Conservation (phyloP, 2,888 invertebrate species). For the Acrobasis consociella region DNA sequence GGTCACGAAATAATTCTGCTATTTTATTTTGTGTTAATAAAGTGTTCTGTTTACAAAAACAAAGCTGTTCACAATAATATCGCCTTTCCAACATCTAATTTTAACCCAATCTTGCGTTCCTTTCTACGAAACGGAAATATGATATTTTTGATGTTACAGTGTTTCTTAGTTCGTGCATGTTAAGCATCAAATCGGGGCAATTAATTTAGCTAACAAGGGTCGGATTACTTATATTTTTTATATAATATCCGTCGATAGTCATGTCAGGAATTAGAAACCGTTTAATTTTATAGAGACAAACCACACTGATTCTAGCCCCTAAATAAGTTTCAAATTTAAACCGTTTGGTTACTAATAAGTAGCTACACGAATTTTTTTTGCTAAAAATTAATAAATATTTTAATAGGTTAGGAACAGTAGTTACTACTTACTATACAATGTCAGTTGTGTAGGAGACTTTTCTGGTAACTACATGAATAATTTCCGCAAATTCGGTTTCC, state of each 20-base stretch:
- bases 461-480: too few relatives aligned
- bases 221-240: background rate
- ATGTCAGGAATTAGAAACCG: too few relatives aligned
- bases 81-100: slow-evolving; percentile 44
- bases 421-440: too few relatives aligned
- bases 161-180: slow-evolving; percentile 43
- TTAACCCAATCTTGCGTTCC: slow-evolving; percentile 45
- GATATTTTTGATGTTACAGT: slow-evolving; percentile 63
- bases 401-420: too few relatives aligned
- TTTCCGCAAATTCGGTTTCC: too few relatives aligned
- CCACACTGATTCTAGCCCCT: too few relatives aligned
- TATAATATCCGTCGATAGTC: background rate
- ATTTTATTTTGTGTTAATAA: slow-evolving; percentile 7
- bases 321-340: too few relatives aligned
- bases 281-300: too few relatives aligned
- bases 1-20: background rate
- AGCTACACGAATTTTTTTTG: too few relatives aligned
- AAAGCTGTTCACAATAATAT: slow-evolving; percentile 36
- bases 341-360: too few relatives aligned
- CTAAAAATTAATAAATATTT: too few relatives aligned
- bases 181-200: slow-evolving; percentile 3
- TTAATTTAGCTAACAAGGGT: background rate
- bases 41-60: slow-evolving; percentile 25
- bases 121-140: slow-evolving; percentile 65
- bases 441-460: too few relatives aligned